These are phyloP conservation scores for Drosophila buzzatii DNA, from an alignment of 2,888 invertebrate genomes.

Conservation along the genomic window DNA sequence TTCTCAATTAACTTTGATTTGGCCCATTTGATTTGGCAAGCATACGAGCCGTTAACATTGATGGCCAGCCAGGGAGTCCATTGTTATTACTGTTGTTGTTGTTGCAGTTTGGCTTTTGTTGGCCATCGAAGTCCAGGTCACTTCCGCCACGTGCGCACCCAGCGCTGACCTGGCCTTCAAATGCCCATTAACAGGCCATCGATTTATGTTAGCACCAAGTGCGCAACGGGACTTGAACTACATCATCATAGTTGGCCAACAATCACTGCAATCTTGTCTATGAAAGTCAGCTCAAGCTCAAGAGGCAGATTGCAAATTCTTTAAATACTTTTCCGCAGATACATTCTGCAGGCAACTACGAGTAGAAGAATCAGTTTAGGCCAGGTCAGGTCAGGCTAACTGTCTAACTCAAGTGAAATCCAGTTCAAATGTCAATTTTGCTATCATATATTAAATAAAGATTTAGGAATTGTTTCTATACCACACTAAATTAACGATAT, in stretches of 20 bases:
- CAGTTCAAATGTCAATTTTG: not conserved
- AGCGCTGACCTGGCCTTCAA: conserved; percentile 68
- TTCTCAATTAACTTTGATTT: conserved; percentile 83
- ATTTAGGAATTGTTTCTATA: not conserved
- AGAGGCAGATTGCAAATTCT: not conserved
- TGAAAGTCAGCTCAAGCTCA: not conserved
- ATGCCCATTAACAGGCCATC: conserved; percentile 71
- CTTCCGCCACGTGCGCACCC: conserved; percentile 66
- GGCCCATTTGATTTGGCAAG: conserved; percentile 71
- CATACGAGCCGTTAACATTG: conserved; percentile 70
- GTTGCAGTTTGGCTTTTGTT: conserved; percentile 25
- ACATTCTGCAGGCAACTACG: not conserved
- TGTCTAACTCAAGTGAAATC: not conserved
- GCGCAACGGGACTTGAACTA: conserved; percentile 44
- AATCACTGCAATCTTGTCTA: conserved; percentile 16
- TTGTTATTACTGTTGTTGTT: conserved; percentile 25
- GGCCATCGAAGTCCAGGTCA: conserved; percentile 62
- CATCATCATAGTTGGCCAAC: conserved; percentile 36
- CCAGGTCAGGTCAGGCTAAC: not conserved
- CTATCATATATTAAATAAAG: not conserved
- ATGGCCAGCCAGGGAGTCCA: conserved; percentile 48
- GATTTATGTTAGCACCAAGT: conserved; percentile 68
- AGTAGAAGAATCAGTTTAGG: not conserved
- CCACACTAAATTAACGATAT: too few species aligned
- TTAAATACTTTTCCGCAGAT: not conserved